A percentile compares a stretch with the other conserved stretches of the same genome.
phyloP scores from a whole-genome alignment of 2,797 vertebrate genomes.

The Pipistrellus pygmaeus region DNA sequence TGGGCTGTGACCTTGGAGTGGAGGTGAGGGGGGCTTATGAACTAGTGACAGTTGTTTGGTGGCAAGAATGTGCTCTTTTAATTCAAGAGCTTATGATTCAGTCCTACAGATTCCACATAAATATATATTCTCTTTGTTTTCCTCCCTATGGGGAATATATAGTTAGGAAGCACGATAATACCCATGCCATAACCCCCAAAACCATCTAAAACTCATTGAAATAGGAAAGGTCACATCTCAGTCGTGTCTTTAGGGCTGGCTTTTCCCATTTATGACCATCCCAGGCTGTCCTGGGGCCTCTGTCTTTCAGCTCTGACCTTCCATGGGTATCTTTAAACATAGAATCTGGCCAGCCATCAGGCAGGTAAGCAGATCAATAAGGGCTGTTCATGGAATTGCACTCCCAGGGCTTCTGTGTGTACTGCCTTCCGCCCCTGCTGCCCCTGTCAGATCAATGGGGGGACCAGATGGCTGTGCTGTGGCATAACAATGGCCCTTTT shows the following conservation, averaged over 20 bases:
- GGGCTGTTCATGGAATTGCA: slow-evolving; percentile 60
- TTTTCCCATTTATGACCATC: slow-evolving; percentile 24
- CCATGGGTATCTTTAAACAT: background rate
- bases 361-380: slow-evolving; percentile 60
- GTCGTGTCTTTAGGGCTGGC: background rate
- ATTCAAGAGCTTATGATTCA: background rate
- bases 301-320: slow-evolving; percentile 60
- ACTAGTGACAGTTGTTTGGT: background rate
- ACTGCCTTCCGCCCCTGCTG: slow-evolving; percentile 22
- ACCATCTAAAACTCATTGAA: slow-evolving; percentile 25
- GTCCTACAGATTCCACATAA: background rate
- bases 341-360: background rate
- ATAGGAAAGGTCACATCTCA: slow-evolving; percentile 47
- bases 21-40: background rate
- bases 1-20: background rate
- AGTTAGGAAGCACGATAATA: background rate
- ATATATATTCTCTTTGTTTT: slow-evolving; percentile 27
- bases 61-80: background rate
- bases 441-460: slow-evolving; percentile 47
- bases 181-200: background rate
- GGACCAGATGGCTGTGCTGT: slow-evolving; percentile 80
- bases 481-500: slow-evolving; percentile 62
- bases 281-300: background rate
- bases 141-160: background rate
- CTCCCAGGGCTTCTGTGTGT: slow-evolving; percentile 76